Conservation (phyloP, 2,113 vertebrate species). For the Reinhardtius hippoglossoides region DNA sequence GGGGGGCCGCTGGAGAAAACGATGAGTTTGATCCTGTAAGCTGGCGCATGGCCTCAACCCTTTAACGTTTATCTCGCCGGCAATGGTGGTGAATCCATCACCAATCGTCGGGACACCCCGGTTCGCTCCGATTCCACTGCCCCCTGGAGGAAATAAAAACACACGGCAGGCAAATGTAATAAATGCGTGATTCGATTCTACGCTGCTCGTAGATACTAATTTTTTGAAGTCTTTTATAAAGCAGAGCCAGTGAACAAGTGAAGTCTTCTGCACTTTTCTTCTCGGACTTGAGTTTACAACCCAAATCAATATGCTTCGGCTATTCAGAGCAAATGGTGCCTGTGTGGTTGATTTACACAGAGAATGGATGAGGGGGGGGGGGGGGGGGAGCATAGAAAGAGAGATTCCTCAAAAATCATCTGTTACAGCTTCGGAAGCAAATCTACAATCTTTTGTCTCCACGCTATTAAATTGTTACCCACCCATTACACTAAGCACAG, state of each 20-base stretch:
- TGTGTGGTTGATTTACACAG: conserved; percentile 45
- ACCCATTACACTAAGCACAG: conserved; percentile 65
- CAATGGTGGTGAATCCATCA: conserved; percentile 42
- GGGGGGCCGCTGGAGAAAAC: conserved; percentile 20
- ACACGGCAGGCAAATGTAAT: conserved; percentile 33
- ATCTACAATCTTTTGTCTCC: conserved; percentile 58
- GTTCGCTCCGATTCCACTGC: conserved; percentile 57
- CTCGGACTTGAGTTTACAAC: conserved; percentile 5
- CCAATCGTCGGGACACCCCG: conserved; percentile 8
- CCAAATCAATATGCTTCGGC: conserved; percentile 53
- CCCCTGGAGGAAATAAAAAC: conserved; percentile 66
- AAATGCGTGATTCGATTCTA: conserved; percentile 37
- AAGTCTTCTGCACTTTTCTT: conserved; percentile 31
- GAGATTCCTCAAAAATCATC: not conserved
- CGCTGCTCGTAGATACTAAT: conserved; percentile 35
- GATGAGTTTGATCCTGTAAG: conserved; percentile 71
- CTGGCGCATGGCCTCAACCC: conserved; percentile 63
- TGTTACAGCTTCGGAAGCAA: conserved; percentile 40
- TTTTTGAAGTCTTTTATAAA: conserved; percentile 52
- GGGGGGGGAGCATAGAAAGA: not conserved
- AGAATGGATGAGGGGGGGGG: not conserved
- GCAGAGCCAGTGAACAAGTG: conserved; percentile 32
- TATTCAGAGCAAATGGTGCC: conserved; percentile 36
- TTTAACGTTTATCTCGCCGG: conserved; percentile 61
- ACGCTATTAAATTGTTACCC: conserved; percentile 65